Evolutionary conservation across 2,797 vertebrate genomes (phyloP).

Genomic region (Accipiter fasciatus): DNA sequence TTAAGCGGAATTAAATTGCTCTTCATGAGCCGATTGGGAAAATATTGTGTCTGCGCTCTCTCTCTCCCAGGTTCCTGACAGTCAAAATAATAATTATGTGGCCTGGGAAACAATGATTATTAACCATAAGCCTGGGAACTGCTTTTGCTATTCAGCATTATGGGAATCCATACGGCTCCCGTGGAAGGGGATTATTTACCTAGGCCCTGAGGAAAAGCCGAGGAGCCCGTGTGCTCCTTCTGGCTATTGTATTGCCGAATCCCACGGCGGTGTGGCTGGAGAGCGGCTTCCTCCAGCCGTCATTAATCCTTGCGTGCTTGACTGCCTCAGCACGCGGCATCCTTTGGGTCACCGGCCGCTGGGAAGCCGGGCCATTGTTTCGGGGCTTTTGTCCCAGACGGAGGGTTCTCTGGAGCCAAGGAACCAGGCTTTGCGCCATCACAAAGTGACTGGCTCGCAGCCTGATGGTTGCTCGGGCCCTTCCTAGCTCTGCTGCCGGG

Average conservation of each 20-base stretch:
- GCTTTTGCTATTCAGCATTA: constrained; percentile 26
- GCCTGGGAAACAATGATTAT: constrained; percentile 38
- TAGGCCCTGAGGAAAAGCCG: constrained; percentile 45
- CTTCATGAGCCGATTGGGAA: not conserved
- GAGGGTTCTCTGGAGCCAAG: not conserved
- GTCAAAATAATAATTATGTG: constrained; percentile 34
- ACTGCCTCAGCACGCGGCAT: not conserved
- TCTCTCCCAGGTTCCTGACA: constrained; percentile 1
- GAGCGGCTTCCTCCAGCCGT: constrained; percentile 4
- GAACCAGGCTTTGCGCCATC: not conserved
- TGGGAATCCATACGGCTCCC: not conserved
- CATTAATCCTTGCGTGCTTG: not conserved
- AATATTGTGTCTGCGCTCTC: not conserved
- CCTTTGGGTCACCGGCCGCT: not conserved
- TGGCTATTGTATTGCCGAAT: constrained; percentile 36
- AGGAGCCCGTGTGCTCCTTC: constrained; percentile 21
- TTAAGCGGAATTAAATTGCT: not conserved
- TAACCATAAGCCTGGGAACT: constrained; percentile 49
- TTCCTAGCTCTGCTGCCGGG: not conserved
- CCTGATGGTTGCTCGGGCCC: not conserved
- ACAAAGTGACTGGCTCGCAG: not conserved
- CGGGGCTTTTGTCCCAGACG: not conserved
- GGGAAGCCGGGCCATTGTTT: constrained; percentile 15
- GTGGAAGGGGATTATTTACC: constrained; percentile 56
- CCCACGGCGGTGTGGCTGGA: not conserved